phyloP scores from a whole-genome alignment of 30 jellyfish, hydroid and myxozoan genomes.

The Euphysa ruthae region DNA sequence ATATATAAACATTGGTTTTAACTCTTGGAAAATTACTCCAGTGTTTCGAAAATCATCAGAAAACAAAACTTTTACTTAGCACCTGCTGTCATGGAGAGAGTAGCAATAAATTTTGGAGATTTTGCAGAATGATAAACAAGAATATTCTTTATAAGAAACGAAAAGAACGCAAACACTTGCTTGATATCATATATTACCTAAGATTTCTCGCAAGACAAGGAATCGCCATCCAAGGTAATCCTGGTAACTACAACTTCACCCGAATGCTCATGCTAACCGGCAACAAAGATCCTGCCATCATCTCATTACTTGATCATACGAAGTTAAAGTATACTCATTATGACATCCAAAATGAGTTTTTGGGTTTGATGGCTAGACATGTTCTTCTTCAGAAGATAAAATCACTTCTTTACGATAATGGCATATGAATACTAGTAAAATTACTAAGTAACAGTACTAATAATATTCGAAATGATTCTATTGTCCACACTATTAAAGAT shows the following conservation, averaged over 20 bases:
- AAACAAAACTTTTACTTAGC: background rate
- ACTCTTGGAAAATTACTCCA: background rate
- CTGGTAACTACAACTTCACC: background rate
- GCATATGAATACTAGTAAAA: too few species aligned
- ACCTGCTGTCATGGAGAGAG: background rate
- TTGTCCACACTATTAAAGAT: too few species aligned
- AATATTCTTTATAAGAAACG: background rate
- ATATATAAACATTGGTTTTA: background rate
- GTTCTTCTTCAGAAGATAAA: too few species aligned
- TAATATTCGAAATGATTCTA: too few species aligned
- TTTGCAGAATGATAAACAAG: background rate
- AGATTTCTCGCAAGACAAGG: background rate
- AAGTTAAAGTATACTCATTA: constrained; percentile 1
- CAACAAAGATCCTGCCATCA: background rate
- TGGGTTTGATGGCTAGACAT: too few species aligned
- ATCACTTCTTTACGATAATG: too few species aligned
- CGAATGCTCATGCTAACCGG: background rate
- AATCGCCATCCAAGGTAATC: constrained; percentile 11
- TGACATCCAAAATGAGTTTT: background rate
- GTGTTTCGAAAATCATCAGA: background rate
- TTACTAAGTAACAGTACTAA: too few species aligned
- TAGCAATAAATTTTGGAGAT: background rate
- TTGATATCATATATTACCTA: background rate
- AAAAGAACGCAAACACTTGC: background rate
- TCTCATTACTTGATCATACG: background rate